A percentile compares a stretch with the other conserved stretches of the same genome.
Evolutionary conservation across 2,113 vertebrate species (phyloP).

Genomic region (Podarcis cretensis): DNA sequence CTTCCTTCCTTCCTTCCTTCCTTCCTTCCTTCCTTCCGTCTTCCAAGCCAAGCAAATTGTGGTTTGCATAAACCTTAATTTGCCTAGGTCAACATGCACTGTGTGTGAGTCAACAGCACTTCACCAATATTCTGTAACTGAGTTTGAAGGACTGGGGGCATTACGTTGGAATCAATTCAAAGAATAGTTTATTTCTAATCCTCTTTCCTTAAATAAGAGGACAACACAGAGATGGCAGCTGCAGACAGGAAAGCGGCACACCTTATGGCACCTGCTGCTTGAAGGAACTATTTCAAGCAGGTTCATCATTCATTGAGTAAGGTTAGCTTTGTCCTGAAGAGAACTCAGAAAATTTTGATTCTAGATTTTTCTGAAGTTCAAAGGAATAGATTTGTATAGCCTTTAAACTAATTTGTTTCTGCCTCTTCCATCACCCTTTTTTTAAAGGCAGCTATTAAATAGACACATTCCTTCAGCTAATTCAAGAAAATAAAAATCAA

Average conservation of each 20-base stretch:
- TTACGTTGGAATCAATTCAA: not conserved
- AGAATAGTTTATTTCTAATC: not conserved
- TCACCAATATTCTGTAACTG: not conserved
- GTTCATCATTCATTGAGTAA: too few species aligned
- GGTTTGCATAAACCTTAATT: not conserved
- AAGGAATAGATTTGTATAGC: conserved; percentile 1
- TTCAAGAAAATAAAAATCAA: conserved; percentile 50
- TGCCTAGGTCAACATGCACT: not conserved
- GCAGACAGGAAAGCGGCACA: not conserved
- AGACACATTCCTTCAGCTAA: conserved; percentile 55
- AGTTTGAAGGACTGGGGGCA: not conserved
- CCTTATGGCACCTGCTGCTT: not conserved
- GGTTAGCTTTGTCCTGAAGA: not conserved
- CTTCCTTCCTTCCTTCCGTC: too few species aligned
- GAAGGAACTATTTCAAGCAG: not conserved
- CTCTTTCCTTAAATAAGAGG: not conserved
- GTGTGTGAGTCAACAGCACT: not conserved
- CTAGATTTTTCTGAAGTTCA: not conserved
- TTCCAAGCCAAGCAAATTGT: not conserved
- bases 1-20: not conserved
- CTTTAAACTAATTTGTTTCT: not conserved
- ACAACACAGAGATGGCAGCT: not conserved
- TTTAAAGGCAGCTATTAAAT: conserved; percentile 14
- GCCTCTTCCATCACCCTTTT: not conserved
- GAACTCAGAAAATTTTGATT: not conserved